phyloP scores from a whole-genome alignment of 2,888 invertebrate genomes.

The Tortrix viridana region DNA sequence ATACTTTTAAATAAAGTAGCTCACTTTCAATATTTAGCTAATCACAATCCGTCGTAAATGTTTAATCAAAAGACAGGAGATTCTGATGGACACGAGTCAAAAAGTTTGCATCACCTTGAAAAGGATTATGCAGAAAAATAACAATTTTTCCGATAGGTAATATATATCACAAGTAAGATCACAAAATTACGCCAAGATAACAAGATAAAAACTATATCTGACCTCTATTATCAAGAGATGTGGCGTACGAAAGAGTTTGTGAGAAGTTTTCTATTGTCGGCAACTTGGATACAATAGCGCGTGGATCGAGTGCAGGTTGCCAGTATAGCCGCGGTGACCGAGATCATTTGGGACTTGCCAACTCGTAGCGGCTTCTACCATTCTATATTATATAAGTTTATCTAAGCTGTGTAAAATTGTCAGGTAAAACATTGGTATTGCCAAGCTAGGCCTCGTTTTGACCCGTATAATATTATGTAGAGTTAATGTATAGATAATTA shows the following conservation, averaged over 20 bases:
- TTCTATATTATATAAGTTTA: background rate
- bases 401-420: background rate
- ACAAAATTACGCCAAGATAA: constrained; percentile 6
- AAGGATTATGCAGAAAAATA: no score
- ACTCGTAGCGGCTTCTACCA: constrained; percentile 16
- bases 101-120: no score
- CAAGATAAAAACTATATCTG: constrained; percentile 23
- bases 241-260: constrained; percentile 31
- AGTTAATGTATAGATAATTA: no score
- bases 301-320: constrained; percentile 35
- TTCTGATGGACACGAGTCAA: no score
- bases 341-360: constrained; percentile 32
- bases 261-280: constrained; percentile 36
- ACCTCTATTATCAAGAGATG: constrained; percentile 31
- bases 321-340: background rate
- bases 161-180: constrained; percentile 9
- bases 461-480: no score
- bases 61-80: no score
- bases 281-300: constrained; percentile 28
- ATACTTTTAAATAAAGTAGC: no score
- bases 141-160: no score
- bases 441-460: background rate
- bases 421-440: background rate
- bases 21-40: no score
- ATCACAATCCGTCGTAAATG: no score